Evolutionary conservation across 2,797 vertebrate genomes (phyloP), one percentile per base, ranked within the genome.

Genomic region (Adelosebastes latens): DNA sequence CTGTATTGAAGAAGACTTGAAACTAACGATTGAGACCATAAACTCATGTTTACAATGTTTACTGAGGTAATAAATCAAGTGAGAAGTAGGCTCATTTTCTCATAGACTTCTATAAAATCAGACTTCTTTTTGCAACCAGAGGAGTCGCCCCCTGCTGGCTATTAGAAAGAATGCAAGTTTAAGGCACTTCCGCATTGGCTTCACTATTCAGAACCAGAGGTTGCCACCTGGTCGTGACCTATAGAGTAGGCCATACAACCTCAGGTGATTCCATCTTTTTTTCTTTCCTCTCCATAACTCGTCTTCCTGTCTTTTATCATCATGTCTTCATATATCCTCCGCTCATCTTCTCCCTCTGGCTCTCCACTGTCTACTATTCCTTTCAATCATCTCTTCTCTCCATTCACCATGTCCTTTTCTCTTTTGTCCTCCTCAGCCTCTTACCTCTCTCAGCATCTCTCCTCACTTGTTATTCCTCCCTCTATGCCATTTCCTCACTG

Each of bases 201-300:
- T 46, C 42, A 3, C 42, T 46, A 16, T 0, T 46, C 16, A 18
- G 42, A 46, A 46, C 42, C 16, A 1, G 42, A 49, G 46, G 46
- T 49, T 49, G 46, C 46, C 18, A 3, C 46, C 46, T 46, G n/a
- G 6, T 36, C 70, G 73, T 88, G 24, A 84, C n/a, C 25, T 83
- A 86, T 78, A 90, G 88, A 85, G 75, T 75, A 80, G 87, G 85
- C 80, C 68, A 62, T 5, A 49, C 64, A 27, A 83, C 85, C 75
- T 82, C 69, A 66, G 74, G 80, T 72, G 72, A 85, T 62, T 75
- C 16, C 60, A 75, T 72, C 6, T 16, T 56, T 55, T 36, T 63
- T 14, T 49, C 20, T 25, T 20, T 9, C 20, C 25, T 52, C 16
- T 29, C 12, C 62, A 53, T 77, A n/a, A 29, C 36, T 14, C 52